Percentiles rank a stretch among this genome's conserved stretches.
Evolutionary conservation across 2,888 invertebrate genomes (phyloP).

Genomic region (Dynastes hyllus): DNA sequence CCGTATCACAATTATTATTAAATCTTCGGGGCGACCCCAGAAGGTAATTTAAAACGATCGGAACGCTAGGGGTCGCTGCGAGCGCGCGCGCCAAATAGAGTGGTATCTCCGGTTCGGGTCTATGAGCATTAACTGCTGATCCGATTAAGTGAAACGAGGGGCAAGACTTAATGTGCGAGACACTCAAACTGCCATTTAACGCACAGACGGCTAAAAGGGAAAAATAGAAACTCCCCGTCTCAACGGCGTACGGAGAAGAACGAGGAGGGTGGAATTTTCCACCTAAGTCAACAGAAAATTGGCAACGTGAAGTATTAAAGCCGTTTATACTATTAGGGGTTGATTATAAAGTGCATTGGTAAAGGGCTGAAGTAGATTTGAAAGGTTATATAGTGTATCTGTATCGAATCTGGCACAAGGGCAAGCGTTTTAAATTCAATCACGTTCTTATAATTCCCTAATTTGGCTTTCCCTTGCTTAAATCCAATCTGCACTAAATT

Average conservation of each 20-base stretch:
- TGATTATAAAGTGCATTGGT: conserved; percentile 4
- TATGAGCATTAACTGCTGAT: conserved; percentile 66
- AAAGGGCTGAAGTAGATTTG: background rate
- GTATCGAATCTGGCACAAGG: no score
- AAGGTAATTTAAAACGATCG: conserved; percentile 47
- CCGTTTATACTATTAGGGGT: conserved; percentile 12
- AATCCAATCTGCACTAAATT: no score
- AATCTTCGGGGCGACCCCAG: conserved; percentile 43
- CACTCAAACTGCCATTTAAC: conserved; percentile 60
- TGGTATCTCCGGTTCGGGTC: conserved; percentile 62
- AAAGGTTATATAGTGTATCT: no score
- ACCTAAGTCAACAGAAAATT: conserved; percentile 42
- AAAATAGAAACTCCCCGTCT: conserved; percentile 35
- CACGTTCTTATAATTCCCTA: no score
- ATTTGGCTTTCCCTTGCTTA: no score
- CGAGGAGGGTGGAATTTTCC: conserved; percentile 36
- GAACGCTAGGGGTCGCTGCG: conserved; percentile 53
- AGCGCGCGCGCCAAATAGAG: conserved; percentile 53
- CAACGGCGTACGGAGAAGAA: background rate
- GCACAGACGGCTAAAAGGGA: conserved; percentile 52
- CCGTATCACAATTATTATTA: conserved; percentile 47
- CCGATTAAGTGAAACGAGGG: conserved; percentile 65
- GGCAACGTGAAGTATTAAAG: conserved; percentile 4
- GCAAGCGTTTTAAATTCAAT: no score
- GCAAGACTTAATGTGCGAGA: conserved; percentile 59